These are phyloP conservation scores for Callospermophilus lateralis DNA, from an alignment of 2,113 vertebrate species.

Conservation along the genomic window DNA sequence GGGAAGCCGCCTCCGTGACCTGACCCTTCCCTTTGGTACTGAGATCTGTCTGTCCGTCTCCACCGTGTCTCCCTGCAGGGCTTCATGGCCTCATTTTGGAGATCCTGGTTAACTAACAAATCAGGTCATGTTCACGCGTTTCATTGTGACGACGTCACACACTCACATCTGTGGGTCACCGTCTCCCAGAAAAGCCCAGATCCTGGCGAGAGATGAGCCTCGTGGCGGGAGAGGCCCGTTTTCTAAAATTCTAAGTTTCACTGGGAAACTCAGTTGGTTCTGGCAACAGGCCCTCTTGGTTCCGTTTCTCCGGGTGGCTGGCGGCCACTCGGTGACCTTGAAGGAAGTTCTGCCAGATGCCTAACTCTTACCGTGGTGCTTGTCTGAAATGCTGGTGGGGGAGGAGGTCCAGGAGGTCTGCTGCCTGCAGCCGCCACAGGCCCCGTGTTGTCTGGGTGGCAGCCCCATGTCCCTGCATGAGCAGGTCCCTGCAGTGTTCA, in stretches of 20 bases:
- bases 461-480: too few species aligned
- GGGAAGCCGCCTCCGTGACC: neutral
- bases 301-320: neutral
- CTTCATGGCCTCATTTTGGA: neutral
- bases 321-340: neutral
- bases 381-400: too few species aligned
- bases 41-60: neutral
- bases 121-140: neutral
- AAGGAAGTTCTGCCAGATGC: too few species aligned
- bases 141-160: neutral
- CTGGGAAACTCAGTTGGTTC: neutral
- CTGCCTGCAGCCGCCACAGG: too few species aligned
- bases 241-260: neutral
- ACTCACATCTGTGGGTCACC: neutral
- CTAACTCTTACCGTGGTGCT: neutral
- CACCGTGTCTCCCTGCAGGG: neutral
- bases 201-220: neutral
- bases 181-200: neutral
- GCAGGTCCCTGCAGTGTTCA: too few species aligned
- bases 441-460: too few species aligned
- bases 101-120: neutral
- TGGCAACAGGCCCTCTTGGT: neutral
- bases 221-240: fast-evolving
- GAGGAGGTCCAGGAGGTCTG: too few species aligned
- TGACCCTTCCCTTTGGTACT: neutral